phyloP scores from a whole-genome alignment of 2,113 vertebrate genomes.

The Edolisoma coerulescens region DNA sequence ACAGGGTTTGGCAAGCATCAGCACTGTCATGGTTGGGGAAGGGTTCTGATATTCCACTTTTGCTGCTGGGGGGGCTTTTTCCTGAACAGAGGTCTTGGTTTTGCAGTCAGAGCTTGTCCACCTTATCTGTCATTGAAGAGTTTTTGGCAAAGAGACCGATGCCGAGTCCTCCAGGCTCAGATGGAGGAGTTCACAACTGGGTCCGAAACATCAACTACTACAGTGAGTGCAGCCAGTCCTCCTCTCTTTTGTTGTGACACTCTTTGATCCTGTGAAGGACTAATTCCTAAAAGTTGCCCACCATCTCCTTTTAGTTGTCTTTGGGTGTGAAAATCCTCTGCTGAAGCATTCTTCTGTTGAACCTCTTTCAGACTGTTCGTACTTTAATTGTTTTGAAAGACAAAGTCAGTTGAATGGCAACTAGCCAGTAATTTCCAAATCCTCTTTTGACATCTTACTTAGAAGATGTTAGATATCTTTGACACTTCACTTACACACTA shows the following conservation, averaged over 20 bases:
- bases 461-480: neutral
- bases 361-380: neutral
- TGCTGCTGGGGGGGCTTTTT: neutral
- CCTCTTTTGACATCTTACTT: neutral
- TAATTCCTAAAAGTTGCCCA: neutral
- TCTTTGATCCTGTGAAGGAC: neutral
- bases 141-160: conserved; percentile 89
- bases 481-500: neutral
- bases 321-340: neutral
- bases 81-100: conserved; percentile 42
- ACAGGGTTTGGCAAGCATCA: neutral
- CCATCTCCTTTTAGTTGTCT: neutral
- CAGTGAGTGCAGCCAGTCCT: conserved; percentile 79
- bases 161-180: conserved; percentile 73
- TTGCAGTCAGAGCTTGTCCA: conserved; percentile 94
- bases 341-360: neutral
- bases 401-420: neutral
- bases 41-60: neutral
- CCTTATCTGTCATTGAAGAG: conserved; percentile 94
- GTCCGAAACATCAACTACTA: conserved; percentile 93
- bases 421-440: neutral
- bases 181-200: conserved; percentile 84
- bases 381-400: neutral
- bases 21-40: neutral
- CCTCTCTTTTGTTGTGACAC: neutral